phyloP scores from a whole-genome alignment of 2,113 vertebrate genomes.

The Lamprotornis superbus region DNA sequence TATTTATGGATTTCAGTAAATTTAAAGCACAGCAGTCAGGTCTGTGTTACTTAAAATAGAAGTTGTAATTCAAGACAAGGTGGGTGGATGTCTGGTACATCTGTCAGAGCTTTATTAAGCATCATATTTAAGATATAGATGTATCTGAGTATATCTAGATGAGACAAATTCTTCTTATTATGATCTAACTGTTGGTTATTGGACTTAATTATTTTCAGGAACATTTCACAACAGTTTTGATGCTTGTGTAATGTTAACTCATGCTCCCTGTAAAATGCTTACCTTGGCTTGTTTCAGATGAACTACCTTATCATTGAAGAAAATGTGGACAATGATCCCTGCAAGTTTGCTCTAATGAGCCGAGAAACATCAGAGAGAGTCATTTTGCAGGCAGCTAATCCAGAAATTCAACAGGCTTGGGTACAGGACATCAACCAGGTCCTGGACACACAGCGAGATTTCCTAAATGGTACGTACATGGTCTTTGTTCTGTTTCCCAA shows the following conservation, averaged over 20 bases:
- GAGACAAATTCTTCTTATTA: not conserved
- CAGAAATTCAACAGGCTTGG: slow-evolving; percentile 95
- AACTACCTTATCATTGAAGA: slow-evolving; percentile 90
- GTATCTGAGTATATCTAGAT: not conserved
- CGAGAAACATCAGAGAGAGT: slow-evolving; percentile 89
- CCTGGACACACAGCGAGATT: slow-evolving; percentile 92
- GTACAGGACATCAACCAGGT: slow-evolving; percentile 89
- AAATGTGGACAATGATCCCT: slow-evolving; percentile 89
- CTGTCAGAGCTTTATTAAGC: slow-evolving; percentile 34
- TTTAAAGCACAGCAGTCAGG: not conserved
- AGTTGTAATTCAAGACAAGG: not conserved
- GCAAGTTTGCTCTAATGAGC: slow-evolving; percentile 90
- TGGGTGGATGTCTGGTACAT: not conserved
- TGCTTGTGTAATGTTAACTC: not conserved
- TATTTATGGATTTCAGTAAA: not conserved
- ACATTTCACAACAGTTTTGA: not conserved
- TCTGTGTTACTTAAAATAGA: slow-evolving; percentile 30
- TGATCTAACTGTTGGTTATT: not conserved
- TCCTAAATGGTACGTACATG: slow-evolving; percentile 83
- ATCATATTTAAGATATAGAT: not conserved
- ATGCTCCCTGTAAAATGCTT: not conserved
- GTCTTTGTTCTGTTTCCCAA: not conserved
- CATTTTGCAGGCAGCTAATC: slow-evolving; percentile 92
- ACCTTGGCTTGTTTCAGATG: slow-evolving; percentile 76
- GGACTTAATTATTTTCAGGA: not conserved